Base-by-base conservation (phyloP, 1,140 invertebrate species). In the Listronotus oregonensis region DNA sequence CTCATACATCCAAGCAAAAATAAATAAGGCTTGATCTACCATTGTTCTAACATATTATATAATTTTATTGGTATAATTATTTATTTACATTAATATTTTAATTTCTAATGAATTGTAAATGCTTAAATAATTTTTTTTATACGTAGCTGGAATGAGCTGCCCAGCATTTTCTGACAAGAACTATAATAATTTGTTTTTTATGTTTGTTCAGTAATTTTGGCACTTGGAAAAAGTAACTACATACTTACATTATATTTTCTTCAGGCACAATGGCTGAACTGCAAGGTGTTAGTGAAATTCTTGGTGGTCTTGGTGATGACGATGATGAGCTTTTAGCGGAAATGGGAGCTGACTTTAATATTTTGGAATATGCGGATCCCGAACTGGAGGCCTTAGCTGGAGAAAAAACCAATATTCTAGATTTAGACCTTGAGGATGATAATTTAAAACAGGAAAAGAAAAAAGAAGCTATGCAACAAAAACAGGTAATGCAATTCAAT, bases 321-420 rank as follows among this genome's bases (percentile, higher is more conserved):
- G 93, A 95, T 75, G 93, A 95, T 76, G 93, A 95, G 75, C 84
- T 95, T 64, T 81, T 95, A 83, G 93, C 90, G 34, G 90, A 93
- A 83, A 92, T 95, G 83, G 93, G 93, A 12, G 90, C 94, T 75
- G 94, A 96, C 80, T 97, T 97, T 80, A 97, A 97, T 78, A 96
- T 98, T 73, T 78, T 97, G 40, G 93, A 96, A 79, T 97, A 96
- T 82, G 95, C 94, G 0, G 95, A 97, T 85, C 92, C 95, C 0
- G 94, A 97, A 80, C 81, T 96, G n/a, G 92, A 93, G 64, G 88
- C 89, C 51, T 85, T 91, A 67, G 85, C 88, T 47, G 88, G 86
- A 55, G 87, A 87, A 56, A 89, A 89, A 69, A 89, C 88, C 18
- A 92, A 90, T 73, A 87, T 92, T 67, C 82, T 77, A 5, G 86